Conservation (phyloP, 2,888 invertebrate genomes). For the Polymixis flavicincta region DNA sequence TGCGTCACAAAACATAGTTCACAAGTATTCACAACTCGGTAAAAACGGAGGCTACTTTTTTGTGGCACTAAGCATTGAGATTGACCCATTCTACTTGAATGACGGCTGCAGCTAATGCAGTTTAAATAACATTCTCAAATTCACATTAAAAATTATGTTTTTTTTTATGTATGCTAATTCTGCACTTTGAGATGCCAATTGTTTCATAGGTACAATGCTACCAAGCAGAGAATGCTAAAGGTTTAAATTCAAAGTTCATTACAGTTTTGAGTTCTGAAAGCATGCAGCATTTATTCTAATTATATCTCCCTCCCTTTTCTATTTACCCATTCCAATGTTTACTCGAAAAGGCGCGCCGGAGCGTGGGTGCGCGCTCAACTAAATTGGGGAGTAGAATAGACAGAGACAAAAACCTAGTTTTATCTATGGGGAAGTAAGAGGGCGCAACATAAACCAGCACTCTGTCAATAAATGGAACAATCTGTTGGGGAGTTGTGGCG, state of each 20-base stretch:
- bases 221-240: slow-evolving; percentile 12
- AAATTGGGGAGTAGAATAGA: slow-evolving; percentile 87
- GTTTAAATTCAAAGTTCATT: slow-evolving; percentile 65
- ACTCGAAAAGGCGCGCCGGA: slow-evolving; percentile 87
- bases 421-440: slow-evolving; percentile 81
- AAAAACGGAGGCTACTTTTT: slow-evolving; percentile 58
- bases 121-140: slow-evolving; percentile 49
- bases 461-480: slow-evolving; percentile 83
- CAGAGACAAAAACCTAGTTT: slow-evolving; percentile 82
- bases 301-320: slow-evolving; percentile 88
- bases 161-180: neutral
- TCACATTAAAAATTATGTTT: slow-evolving; percentile 30
- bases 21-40: slow-evolving; percentile 40
- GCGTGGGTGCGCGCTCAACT: slow-evolving; percentile 87
- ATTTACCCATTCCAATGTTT: slow-evolving; percentile 89
- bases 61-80: slow-evolving; percentile 37
- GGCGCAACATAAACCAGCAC: slow-evolving; percentile 75
- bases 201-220: neutral
- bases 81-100: slow-evolving; percentile 54
- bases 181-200: neutral
- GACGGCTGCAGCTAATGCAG: slow-evolving; percentile 46
- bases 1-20: slow-evolving; percentile 62
- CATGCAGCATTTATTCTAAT: slow-evolving; percentile 87
- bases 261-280: slow-evolving; percentile 69
- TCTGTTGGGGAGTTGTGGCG: slow-evolving; percentile 79